phyloP scores from a whole-genome alignment of 2,113 vertebrate genomes.

The Oncorhynchus nerka region DNA sequence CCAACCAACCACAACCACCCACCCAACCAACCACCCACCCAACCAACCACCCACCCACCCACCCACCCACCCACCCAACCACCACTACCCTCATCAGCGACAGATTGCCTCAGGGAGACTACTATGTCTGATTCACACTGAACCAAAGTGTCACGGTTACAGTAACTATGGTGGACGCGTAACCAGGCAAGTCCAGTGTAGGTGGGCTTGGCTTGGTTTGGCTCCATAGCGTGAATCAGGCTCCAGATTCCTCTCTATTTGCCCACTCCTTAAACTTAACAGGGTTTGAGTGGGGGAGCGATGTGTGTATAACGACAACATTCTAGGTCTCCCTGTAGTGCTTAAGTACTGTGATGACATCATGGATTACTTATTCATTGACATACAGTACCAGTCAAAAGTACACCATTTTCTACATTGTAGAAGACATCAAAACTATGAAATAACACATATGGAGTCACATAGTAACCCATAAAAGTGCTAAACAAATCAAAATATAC shows the following conservation, averaged over 20 bases:
- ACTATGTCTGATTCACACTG: too few relatives aligned
- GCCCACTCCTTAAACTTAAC: neutral
- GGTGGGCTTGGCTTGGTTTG: too few relatives aligned
- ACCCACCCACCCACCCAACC: neutral
- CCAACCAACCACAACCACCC: too few relatives aligned
- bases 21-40: neutral
- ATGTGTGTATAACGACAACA: neutral
- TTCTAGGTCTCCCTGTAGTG: slow-evolving; percentile 11
- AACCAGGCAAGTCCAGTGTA: too few relatives aligned
- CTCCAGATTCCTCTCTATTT: neutral
- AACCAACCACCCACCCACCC: neutral
- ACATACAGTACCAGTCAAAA: neutral
- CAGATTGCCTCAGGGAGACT: too few relatives aligned
- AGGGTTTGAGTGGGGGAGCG: neutral
- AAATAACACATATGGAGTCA: too few relatives aligned
- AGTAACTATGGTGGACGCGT: too few relatives aligned
- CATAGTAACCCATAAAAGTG: too few relatives aligned
- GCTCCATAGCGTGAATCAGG: neutral
- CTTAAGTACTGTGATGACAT: neutral
- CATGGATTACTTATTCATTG: slow-evolving; percentile 47
- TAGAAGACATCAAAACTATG: too few relatives aligned
- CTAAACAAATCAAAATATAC: too few relatives aligned
- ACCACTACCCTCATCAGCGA: neutral
- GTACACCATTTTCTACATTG: too few relatives aligned
- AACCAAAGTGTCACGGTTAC: too few relatives aligned